Evolutionary conservation across 2,888 invertebrate genomes (phyloP).

Genomic region (Ctena decussata): DNA sequence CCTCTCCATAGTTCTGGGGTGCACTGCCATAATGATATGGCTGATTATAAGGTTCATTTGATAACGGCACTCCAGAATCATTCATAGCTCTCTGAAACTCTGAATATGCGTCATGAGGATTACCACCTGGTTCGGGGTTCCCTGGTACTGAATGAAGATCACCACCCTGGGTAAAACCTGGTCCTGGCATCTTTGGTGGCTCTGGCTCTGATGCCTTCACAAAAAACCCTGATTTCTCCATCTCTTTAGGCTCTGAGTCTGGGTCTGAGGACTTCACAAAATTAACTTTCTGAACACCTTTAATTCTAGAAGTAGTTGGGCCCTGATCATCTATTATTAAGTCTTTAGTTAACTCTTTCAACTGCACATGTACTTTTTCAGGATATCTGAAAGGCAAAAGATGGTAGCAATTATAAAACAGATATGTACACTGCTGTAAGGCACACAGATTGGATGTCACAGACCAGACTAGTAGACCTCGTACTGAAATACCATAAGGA

Average conservation of each 20-base stretch:
- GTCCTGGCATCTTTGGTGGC: background rate
- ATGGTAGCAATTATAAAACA: no score
- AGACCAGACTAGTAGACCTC: no score
- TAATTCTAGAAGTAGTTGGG: background rate
- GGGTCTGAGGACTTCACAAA: background rate
- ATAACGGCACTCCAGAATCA: background rate
- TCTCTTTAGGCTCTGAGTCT: no score
- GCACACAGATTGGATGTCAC: no score
- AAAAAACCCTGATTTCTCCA: background rate
- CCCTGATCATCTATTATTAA: background rate
- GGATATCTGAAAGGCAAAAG: background rate
- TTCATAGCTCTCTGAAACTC: background rate
- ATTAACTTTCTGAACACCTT: slow-evolving; percentile 66
- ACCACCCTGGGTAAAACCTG: background rate
- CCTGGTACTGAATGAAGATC: background rate
- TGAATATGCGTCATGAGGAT: background rate
- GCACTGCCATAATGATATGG: background rate
- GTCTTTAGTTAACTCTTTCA: background rate
- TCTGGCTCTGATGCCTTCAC: background rate
- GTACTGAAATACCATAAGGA: no score
- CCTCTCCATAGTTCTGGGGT: background rate
- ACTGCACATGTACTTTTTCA: background rate
- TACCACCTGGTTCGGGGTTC: background rate
- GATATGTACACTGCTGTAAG: no score
- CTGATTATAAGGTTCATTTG: background rate